phyloP scores from a whole-genome alignment of 1,140 invertebrate species.

The Maconellicoccus hirsutus region DNA sequence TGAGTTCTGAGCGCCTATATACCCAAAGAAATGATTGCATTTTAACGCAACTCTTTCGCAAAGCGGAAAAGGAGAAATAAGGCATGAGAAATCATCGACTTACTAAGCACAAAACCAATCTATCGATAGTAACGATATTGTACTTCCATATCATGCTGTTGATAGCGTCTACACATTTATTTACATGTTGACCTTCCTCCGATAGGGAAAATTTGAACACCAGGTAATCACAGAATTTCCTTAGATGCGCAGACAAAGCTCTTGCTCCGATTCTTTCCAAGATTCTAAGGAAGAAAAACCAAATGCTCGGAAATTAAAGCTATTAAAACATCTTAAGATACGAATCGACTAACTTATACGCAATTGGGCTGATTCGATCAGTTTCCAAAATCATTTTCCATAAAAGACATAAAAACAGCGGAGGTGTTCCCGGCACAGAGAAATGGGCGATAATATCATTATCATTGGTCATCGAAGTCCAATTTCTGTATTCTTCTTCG shows the following conservation, averaged over 20 bases:
- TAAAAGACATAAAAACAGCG: constrained; percentile 78
- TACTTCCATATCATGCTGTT: constrained; percentile 97
- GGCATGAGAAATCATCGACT: constrained; percentile 33
- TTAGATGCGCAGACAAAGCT: constrained; percentile 73
- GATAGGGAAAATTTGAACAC: constrained; percentile 83
- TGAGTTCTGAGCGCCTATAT: constrained; percentile 69
- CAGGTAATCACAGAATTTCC: constrained; percentile 90
- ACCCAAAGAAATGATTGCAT: not conserved
- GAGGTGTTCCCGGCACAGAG: constrained; percentile 73
- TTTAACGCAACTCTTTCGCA: not conserved
- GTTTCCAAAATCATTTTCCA: constrained; percentile 95
- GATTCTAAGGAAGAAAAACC: constrained; percentile 49
- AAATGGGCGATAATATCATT: constrained; percentile 93
- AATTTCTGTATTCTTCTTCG: constrained; percentile 89
- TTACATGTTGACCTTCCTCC: constrained; percentile 68
- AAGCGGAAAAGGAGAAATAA: not conserved
- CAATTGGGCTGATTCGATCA: constrained; percentile 80
- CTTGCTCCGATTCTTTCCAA: constrained; percentile 84
- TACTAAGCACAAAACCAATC: constrained; percentile 77
- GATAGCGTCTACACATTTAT: constrained; percentile 86
- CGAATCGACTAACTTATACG: constrained; percentile 64
- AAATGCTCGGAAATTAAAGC: too few species aligned
- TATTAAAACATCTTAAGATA: too few species aligned
- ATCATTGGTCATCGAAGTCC: constrained; percentile 93
- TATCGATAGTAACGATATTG: constrained; percentile 88